Base-by-base conservation (phyloP, 1,140 invertebrate species). In the Venturia canescens region DNA sequence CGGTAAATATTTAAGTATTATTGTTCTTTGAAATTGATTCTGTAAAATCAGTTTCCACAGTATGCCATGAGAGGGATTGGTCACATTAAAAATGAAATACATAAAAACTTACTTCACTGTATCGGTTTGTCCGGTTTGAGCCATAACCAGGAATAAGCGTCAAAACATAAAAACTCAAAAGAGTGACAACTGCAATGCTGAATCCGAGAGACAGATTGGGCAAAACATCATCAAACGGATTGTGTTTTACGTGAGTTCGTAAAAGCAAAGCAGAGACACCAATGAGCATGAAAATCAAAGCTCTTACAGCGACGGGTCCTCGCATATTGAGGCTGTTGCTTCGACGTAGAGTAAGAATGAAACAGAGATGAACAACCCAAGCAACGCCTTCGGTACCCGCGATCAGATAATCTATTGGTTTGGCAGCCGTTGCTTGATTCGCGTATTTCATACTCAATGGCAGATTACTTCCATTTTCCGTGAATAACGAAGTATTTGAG, bases 291-390 rank as follows among this genome's bases (percentile, higher is more conserved):
- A 89, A 86, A 80, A 91, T 85, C 23, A 91, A 81, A 29, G 88
- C 88, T 83, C 96, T 91, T 74, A 96, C 92, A 9, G 93, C 82
- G 29, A 94, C 88, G 2, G 96, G 95, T 1, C 97, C 97, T 77
- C 96, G 92, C 78, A 95, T 93, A 91, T 94, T 96, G 63, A 91
- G 84, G 84, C 92, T 93, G 74, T 94, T 92, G 89, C 92, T 93
- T 85, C 91, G 94, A 85, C 94, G 94, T 26, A 97, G 89, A 23
- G 94, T 94, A 79, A 96, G 84, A 38, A 96, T 91, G 89, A 95
- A 98, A 18, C 94, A 93, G 83, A 96, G 94, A 91, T 98, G 97
- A 18, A 96, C 92, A 31, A 96, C 89, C 97, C 97, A 98, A 80
- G 95, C 92, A 80, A 97, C 88, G 84, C 93, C 94, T 88, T 96